These are phyloP conservation scores for Nomia melanderi DNA, from an alignment of 1,140 invertebrate species.

Conservation along the genomic window DNA sequence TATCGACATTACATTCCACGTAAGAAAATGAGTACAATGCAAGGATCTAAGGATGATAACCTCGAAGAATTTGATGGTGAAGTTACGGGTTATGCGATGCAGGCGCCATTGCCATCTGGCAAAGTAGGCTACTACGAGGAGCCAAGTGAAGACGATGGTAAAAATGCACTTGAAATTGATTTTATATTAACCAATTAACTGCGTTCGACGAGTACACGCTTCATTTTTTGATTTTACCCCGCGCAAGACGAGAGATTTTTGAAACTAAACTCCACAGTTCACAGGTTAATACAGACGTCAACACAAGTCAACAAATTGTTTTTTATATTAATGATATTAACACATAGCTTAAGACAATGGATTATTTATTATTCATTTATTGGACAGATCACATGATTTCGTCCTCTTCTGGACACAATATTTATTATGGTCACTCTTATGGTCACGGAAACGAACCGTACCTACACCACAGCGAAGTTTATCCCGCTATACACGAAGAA, in stretches of 20 bases:
- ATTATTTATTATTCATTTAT: neutral
- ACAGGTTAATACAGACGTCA: too few relatives aligned
- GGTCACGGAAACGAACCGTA: slow-evolving; percentile 53
- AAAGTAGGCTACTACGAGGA: slow-evolving; percentile 69
- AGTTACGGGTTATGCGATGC: slow-evolving; percentile 80
- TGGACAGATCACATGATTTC: slow-evolving; percentile 68
- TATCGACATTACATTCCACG: slow-evolving; percentile 81
- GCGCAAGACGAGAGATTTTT: too few relatives aligned
- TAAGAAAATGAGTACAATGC: slow-evolving; percentile 67
- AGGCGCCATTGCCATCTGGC: slow-evolving; percentile 67
- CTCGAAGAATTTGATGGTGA: slow-evolving; percentile 79
- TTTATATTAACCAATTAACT: too few relatives aligned
- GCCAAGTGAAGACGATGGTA: slow-evolving; percentile 28
- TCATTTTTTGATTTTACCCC: too few relatives aligned
- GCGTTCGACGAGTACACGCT: too few relatives aligned
- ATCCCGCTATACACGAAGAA: slow-evolving; percentile 75
- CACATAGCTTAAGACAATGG: too few relatives aligned
- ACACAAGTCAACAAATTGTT: too few relatives aligned
- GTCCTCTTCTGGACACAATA: slow-evolving; percentile 68
- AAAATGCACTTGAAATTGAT: neutral
- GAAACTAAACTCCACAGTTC: too few relatives aligned
- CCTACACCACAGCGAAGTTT: slow-evolving; percentile 46
- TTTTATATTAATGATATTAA: too few relatives aligned
- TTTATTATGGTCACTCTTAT: slow-evolving; percentile 63
- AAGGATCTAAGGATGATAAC: slow-evolving; percentile 70